Base-by-base conservation (phyloP, 2,797 vertebrate genomes). In the Tauraco hartlaubi region DNA sequence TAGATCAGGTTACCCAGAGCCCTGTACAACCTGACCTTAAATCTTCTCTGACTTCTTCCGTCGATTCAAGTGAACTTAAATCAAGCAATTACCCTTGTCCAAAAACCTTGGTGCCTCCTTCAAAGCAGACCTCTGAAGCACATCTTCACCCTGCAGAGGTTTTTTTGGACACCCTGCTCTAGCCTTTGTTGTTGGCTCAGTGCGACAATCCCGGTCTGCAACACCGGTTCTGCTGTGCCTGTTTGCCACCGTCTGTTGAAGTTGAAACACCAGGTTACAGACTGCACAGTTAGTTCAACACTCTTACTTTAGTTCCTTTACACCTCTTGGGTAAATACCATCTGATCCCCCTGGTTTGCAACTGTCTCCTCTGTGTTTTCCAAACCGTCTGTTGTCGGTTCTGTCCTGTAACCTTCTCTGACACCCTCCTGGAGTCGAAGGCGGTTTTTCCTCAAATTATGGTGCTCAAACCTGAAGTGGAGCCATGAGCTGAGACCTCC, bases 291-390 rank as follows among this genome's bases (percentile, higher is more conserved):
- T 80, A 92, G 62, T 77, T 92, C 85, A 33, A 19, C 73, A 41
- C 37, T 64, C 87, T 74, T 72, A 14, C 52, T 91, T 64, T 19
- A 66, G 88, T 73, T 95, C 73, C 88, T 95, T 92, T 88, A 72
- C 92, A 75, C 88, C 66, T 93, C 82, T 44, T 84, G 88, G 88
- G 79, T 96, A 97, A 95, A 94, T 81, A 96, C 79, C 95, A 94
- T 94, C 95, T 92, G 96, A 95, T 94, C 58, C 61, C 82, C 37
- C 37, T 1, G 71, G 51, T 90, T 39, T 90, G 75, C 87, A 85
- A 46, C 90, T 83, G 87, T 31, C 85, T 94, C 52, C 85, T 80
- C 81, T 31, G 5, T 83, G 81, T 83, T 96, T 95, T 68, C 87
- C 68, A 72, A 81, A 54, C 79, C 2, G 14, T 88, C 93, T 94